Evolutionary conservation across 2,797 vertebrate species (phyloP).

Genomic region (Sphenodon punctatus): DNA sequence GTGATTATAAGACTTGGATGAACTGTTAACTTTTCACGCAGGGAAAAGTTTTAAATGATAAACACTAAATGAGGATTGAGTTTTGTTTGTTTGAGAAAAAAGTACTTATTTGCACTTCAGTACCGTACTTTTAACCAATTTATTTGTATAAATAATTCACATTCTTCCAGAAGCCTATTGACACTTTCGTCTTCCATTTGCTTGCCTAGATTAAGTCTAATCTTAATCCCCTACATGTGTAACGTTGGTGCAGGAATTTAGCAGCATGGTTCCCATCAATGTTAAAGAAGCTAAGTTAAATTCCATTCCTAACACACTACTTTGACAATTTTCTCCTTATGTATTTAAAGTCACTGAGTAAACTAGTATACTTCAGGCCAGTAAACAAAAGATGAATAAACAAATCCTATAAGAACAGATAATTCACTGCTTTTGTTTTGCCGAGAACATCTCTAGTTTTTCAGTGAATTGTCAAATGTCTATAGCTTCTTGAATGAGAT

Average conservation of each 20-base stretch:
- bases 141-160: not conserved
- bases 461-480: not conserved
- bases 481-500: not conserved
- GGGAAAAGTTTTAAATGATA: not conserved
- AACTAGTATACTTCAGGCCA: not conserved
- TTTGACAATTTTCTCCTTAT: not conserved
- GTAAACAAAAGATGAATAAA: conserved; percentile 9
- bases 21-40: not conserved
- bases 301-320: not conserved
- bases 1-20: conserved; percentile 11
- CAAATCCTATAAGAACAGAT: not conserved
- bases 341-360: not conserved
- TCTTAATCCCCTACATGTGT: not conserved
- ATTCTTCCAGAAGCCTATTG: conserved; percentile 8
- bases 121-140: not conserved
- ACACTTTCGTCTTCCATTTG: conserved; percentile 13
- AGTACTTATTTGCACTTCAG: not conserved
- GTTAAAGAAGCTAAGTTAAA: not conserved
- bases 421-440: not conserved
- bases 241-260: conserved; percentile 32
- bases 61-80: not conserved
- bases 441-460: not conserved
- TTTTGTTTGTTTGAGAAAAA: not conserved
- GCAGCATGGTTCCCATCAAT: not conserved
- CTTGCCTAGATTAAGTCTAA: conserved; percentile 11